A percentile compares a stretch with the other conserved stretches of the same genome.
Conservation (phyloP, 2,888 invertebrate genomes). For the Pammene fasciana region DNA sequence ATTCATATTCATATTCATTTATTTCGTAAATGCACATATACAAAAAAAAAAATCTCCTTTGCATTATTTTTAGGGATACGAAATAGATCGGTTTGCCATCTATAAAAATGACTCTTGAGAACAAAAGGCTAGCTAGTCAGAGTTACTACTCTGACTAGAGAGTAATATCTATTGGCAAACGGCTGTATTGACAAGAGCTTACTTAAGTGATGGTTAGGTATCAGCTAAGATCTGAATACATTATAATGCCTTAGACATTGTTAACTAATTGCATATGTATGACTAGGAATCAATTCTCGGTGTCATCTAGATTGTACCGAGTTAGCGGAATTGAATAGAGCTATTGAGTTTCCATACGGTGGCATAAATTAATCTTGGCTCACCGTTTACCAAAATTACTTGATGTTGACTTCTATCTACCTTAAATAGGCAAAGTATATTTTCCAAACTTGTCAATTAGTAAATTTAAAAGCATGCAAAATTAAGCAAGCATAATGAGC, state of each 20-base stretch:
- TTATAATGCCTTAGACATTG: constrained; percentile 3
- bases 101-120: background rate
- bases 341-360: constrained; percentile 12
- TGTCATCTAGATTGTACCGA: constrained; percentile 11
- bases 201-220: background rate
- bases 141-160: background rate
- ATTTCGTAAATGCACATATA: too few species aligned
- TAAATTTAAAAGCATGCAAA: constrained; percentile 51
- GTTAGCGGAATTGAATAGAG: constrained; percentile 10
- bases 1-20: too few species aligned
- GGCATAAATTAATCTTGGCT: constrained; percentile 1
- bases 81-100: too few species aligned
- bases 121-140: background rate
- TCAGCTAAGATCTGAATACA: constrained; percentile 9
- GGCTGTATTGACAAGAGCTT: constrained; percentile 7
- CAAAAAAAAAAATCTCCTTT: too few species aligned
- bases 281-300: constrained; percentile 14
- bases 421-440: constrained; percentile 10
- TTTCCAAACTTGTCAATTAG: constrained; percentile 51
- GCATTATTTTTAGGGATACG: too few species aligned
- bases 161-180: constrained; percentile 5
- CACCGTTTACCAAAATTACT: background rate
- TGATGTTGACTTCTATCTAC: background rate
- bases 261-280: constrained; percentile 14
- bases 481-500: constrained; percentile 64